Evolutionary conservation across 2,888 invertebrate genomes (phyloP).

Genomic region (Drosophila birchii): DNA sequence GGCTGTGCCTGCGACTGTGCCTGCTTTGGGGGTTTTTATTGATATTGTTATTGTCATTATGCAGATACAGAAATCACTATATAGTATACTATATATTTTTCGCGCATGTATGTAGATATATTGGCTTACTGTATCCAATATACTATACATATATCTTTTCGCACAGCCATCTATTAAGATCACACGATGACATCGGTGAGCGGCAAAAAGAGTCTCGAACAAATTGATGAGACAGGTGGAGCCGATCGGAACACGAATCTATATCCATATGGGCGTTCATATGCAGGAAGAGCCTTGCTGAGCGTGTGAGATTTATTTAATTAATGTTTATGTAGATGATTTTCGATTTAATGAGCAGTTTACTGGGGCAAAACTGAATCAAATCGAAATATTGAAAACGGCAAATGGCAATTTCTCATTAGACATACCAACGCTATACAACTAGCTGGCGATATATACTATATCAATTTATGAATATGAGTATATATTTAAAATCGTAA

Average conservation of each 20-base stretch:
- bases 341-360: slow-evolving; percentile 61
- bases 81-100: neutral
- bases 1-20: neutral
- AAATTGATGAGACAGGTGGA: slow-evolving; percentile 50
- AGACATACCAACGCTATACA: slow-evolving; percentile 12
- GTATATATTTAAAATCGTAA: slow-evolving; percentile 35
- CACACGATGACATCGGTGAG: slow-evolving; percentile 37
- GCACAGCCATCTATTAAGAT: slow-evolving; percentile 38
- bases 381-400: slow-evolving; percentile 48
- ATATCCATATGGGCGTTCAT: slow-evolving; percentile 1
- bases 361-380: slow-evolving; percentile 42
- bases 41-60: slow-evolving; percentile 41
- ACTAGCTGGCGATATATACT: slow-evolving; percentile 1
- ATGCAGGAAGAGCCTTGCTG: slow-evolving; percentile 17
- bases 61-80: slow-evolving; percentile 51
- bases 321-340: slow-evolving; percentile 38
- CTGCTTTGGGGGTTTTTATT: slow-evolving; percentile 23
- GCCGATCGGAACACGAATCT: slow-evolving; percentile 34
- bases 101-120: neutral
- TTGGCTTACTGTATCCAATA: slow-evolving; percentile 23
- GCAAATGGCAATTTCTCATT: slow-evolving; percentile 45
- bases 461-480: slow-evolving; percentile 24
- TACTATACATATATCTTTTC: slow-evolving; percentile 34
- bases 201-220: slow-evolving; percentile 29
- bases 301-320: slow-evolving; percentile 34